Evolutionary conservation across 2,797 vertebrate genomes (phyloP), one percentile per base, ranked within the genome.

Genomic region (Geotrypetes seraphini): DNA sequence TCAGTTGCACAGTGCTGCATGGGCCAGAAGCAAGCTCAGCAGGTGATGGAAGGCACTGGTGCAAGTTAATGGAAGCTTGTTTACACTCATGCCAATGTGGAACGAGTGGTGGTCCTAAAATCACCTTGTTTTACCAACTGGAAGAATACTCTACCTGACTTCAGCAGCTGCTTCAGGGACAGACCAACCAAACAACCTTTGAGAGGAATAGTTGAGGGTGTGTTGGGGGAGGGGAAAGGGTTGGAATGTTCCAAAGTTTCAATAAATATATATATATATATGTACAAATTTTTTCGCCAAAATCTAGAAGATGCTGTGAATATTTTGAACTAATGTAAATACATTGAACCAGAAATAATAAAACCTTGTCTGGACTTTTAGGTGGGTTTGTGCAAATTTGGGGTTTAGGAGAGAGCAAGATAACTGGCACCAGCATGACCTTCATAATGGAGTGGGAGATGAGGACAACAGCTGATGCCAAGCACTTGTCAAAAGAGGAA

Each of bases 11-110:
- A 99, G 77, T 99, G 96, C 78, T 99, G 96, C 66, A 98, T 99
- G 96, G 96, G 96, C 51, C 96, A 98, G 78, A 99, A 99, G 57
- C 96, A 99, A 60, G 95, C 96, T 54, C 95, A 99, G 80, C 96
- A 99, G 78, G 96, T 99, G 35, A 99, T 98, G 96, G 96, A 99
- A 73, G 96, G 96, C 58, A 96, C 95, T 3, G 86, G 93, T 65
- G 90, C 96, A 83, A 97, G 92, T 81, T 99, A 94, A 74, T 13
- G 15, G 26, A 26, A 25, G 33, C 19, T 23, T 13, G 13, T n/a
- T 21, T 36, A n/a, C n/a, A 36, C 36, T 36, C 33, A 26, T 31
- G 29, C 29, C 31, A 29, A 21, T 29, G 15, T 31, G 31, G 29
- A 29, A 31, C 22, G 19, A 31, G n/a, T n/a, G n/a, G n/a, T n/a